A percentile compares a stretch with the other conserved stretches of the same genome.
These are phyloP conservation scores for Drosophila limbata DNA, from an alignment of 2,888 invertebrate genomes.

Conservation along the genomic window DNA sequence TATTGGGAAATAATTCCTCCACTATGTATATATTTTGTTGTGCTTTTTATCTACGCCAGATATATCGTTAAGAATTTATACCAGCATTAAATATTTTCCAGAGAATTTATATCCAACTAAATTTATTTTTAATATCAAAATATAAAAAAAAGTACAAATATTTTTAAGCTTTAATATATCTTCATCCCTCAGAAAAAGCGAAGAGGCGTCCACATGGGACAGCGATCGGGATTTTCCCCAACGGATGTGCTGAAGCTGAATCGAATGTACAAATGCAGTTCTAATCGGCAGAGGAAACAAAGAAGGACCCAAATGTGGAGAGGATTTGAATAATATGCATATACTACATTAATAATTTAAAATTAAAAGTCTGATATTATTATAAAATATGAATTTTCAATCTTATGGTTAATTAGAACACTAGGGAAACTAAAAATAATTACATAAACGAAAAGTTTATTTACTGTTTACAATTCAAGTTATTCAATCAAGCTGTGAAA, in stretches of 20 bases:
- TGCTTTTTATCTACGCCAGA: no score
- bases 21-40: no score
- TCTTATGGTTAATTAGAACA: no score
- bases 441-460: neutral
- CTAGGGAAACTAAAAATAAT: neutral
- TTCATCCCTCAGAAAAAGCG: neutral
- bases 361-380: neutral
- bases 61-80: no score
- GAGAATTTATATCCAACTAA: no score
- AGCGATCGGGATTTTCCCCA: constrained; percentile 90
- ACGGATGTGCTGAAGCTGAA: constrained; percentile 91
- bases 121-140: accelerated
- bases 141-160: no score
- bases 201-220: constrained; percentile 87
- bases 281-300: neutral
- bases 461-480: neutral
- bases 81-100: no score
- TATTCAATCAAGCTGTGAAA: neutral
- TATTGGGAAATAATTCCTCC: no score
- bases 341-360: neutral
- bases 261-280: constrained; percentile 89
- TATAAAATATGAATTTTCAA: neutral
- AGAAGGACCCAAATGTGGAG: neutral
- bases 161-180: no score
- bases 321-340: neutral